Evolutionary conservation across 2,797 vertebrate species (phyloP).

Genomic region (Siniperca obscura): DNA sequence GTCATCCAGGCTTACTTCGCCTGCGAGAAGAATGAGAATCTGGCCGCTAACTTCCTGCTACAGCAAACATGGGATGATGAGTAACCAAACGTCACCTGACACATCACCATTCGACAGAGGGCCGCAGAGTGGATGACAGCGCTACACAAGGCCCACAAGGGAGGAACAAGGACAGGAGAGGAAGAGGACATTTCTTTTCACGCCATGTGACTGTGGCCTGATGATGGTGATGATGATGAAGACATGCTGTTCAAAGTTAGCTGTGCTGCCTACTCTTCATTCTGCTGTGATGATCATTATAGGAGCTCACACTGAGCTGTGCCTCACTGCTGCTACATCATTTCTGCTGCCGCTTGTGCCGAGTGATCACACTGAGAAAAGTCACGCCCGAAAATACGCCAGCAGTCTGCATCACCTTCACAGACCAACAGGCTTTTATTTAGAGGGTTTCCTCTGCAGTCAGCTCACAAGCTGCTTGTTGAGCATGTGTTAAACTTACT

Average conservation of each 20-base stretch:
- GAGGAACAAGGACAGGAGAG: slow-evolving; percentile 7
- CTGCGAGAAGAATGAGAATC: slow-evolving; percentile 88
- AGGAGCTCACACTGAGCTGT: slow-evolving; percentile 52
- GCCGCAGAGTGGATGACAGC: slow-evolving; percentile 30
- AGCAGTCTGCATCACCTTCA: slow-evolving; percentile 64
- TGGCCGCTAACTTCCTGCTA: slow-evolving; percentile 87
- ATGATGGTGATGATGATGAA: slow-evolving; percentile 19
- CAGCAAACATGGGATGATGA: slow-evolving; percentile 88
- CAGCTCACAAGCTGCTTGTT: slow-evolving; percentile 10
- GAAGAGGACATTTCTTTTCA: slow-evolving; percentile 41
- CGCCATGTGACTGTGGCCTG: slow-evolving; percentile 25
- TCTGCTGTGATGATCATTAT: slow-evolving; percentile 59
- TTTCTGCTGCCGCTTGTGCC: slow-evolving; percentile 66
- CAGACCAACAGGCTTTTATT: slow-evolving; percentile 25
- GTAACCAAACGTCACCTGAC: slow-evolving; percentile 58
- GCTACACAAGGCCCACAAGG: slow-evolving; percentile 23
- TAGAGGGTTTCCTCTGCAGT: slow-evolving; percentile 8
- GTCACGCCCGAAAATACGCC: slow-evolving; percentile 42
- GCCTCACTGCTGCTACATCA: slow-evolving; percentile 70
- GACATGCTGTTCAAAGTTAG: slow-evolving; percentile 60
- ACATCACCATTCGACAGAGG: slow-evolving; percentile 22
- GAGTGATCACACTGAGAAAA: slow-evolving; percentile 42
- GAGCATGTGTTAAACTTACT: background rate
- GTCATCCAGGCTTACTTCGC: slow-evolving; percentile 89
- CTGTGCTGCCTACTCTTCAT: slow-evolving; percentile 60